These are phyloP conservation scores for Galeopsomyia nigrocyanea DNA, from an alignment of 2,888 invertebrate species.

Conservation along the genomic window DNA sequence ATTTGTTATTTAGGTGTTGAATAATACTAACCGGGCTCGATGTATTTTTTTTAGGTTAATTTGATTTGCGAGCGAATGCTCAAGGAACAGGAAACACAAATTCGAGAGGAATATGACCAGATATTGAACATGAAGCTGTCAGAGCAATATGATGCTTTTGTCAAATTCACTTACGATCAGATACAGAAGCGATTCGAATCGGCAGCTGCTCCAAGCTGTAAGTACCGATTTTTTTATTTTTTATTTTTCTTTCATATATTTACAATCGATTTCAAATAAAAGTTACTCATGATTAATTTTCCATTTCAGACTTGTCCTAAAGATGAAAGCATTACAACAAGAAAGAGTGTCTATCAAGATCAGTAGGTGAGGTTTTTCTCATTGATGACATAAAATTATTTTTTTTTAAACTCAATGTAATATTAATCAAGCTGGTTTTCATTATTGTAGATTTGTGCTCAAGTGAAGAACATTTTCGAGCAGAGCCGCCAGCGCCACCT, in stretches of 20 bases:
- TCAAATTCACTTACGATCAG: conserved; percentile 98
- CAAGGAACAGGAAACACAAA: conserved; percentile 93
- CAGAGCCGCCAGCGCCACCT: conserved; percentile 56
- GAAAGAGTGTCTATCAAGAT: conserved; percentile 62
- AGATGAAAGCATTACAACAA: conserved; percentile 60
- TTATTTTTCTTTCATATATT: not conserved
- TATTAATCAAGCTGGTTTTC: conserved; percentile 33
- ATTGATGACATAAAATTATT: not conserved
- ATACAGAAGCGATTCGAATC: conserved; percentile 77
- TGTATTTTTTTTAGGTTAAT: conserved; percentile 78
- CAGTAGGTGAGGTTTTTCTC: conserved; percentile 60
- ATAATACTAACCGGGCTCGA: too few species aligned
- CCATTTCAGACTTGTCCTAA: conserved; percentile 66
- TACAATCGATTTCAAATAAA: not conserved
- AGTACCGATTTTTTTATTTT: conserved; percentile 46
- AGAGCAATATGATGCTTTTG: conserved; percentile 99
- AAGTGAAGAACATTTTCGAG: conserved; percentile 58
- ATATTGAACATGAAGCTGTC: conserved; percentile 94
- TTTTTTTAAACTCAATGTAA: not conserved
- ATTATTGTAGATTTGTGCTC: conserved; percentile 62
- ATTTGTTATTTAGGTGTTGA: not conserved
- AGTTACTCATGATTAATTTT: conserved; percentile 3
- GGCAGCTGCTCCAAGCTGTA: conserved; percentile 66
- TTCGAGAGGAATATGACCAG: conserved; percentile 94
- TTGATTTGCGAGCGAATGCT: conserved; percentile 98